Base-by-base conservation (phyloP, 2,888 invertebrate genomes). In the Cerceris rybyensis region DNA sequence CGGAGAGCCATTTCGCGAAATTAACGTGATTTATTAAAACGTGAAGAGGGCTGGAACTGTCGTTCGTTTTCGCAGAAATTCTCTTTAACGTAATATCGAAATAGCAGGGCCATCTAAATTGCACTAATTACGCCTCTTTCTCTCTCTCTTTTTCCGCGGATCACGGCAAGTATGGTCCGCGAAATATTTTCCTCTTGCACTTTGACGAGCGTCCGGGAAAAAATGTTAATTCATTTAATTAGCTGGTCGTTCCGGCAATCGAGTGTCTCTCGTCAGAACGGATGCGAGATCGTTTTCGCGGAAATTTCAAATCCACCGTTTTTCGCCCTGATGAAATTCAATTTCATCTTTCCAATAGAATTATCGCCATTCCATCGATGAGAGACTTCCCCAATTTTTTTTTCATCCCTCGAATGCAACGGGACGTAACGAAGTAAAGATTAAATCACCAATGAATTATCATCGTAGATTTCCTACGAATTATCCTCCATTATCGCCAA, bases 91-190 rank as follows among this genome's bases (percentile, higher is more conserved):
- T 50, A 50, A 50, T 50, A 50, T 50, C 50, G 13, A n/a, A n/a
- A 50, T n/a, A 11, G n/a, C 46, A 13, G n/a, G 7, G n/a, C n/a
- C 13, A n/a, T n/a, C 50, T 50, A 50, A 50, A 50, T 50, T 50
- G 50, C 50, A 50, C 9, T 50, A 50, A 50, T 50, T n/a, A n/a
- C n/a, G 11, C 46, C 6, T 46, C 28, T 28, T 28, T 28, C 28
- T 28, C 28, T 14, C 13, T 43, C 54, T 55, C 50, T 73, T 73
- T 61, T 70, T 70, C 71, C 67, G 50, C 57, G 57, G 11, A n/a
- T 7, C n/a, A n/a, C 50, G n/a, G 7, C 6, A 11, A 7, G 13
- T 50, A 13, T n/a, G 6, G n/a, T 50, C 6, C 46, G 46, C 8
- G 46, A 46, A 11, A 46, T 46, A 46, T 11, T 46, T n/a, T 50